Evolutionary conservation across 1,140 invertebrate genomes (phyloP).

Genomic region (Leptinotarsa undecemlineata): DNA sequence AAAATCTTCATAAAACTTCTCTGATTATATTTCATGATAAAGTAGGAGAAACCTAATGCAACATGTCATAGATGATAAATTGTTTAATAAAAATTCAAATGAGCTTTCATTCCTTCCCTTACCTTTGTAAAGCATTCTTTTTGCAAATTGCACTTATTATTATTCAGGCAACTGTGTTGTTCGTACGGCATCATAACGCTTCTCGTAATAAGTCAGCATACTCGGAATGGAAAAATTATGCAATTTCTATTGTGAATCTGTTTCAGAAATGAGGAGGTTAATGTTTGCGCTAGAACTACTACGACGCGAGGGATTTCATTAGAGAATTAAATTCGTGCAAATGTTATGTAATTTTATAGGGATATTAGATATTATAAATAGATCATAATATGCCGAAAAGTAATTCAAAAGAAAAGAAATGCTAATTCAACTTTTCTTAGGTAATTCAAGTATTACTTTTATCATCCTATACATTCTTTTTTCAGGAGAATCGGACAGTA

Average conservation of each 20-base stretch:
- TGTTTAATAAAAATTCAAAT: conserved; percentile 25
- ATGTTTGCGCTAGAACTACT: background rate
- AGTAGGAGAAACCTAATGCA: background rate
- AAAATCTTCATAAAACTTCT: background rate
- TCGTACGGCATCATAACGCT: conserved; percentile 6
- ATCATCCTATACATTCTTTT: too few relatives aligned
- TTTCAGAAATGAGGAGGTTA: background rate
- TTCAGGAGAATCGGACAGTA: too few relatives aligned
- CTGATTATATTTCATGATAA: conserved; percentile 4
- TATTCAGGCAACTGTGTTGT: conserved; percentile 19
- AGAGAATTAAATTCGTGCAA: background rate
- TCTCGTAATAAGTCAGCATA: conserved; percentile 22
- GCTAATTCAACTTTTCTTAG: too few relatives aligned
- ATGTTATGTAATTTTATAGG: too few relatives aligned
- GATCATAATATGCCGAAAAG: too few relatives aligned
- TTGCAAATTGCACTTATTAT: conserved; percentile 16
- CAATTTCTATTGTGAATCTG: conserved; percentile 29
- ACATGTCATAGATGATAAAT: conserved; percentile 18
- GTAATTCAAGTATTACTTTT: too few relatives aligned
- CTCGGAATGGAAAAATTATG: conserved; percentile 34
- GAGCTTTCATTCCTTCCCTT: conserved; percentile 5
- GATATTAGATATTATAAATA: too few relatives aligned
- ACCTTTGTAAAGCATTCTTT: conserved; percentile 2
- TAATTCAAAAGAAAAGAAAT: too few relatives aligned
- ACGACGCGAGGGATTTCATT: background rate